Percentiles rank a stretch among this genome's conserved stretches.
Evolutionary conservation across 2,888 invertebrate species (phyloP).

Genomic region (Agriopis aurantiaria): DNA sequence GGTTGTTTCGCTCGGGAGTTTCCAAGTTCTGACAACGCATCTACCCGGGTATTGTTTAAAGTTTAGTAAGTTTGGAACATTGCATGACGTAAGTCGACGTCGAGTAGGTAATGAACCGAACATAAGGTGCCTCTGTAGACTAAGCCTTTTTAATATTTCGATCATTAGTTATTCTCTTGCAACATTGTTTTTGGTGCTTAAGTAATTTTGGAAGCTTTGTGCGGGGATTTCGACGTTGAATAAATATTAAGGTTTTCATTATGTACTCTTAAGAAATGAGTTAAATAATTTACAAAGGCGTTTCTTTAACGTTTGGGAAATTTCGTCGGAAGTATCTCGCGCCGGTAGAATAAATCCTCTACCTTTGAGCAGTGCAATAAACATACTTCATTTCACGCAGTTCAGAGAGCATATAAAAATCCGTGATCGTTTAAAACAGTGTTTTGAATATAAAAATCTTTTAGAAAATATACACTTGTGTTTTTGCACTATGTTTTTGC

Average conservation of each 20-base stretch:
- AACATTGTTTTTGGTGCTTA: conserved; percentile 43
- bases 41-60: conserved; percentile 81
- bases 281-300: conserved; percentile 45
- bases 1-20: conserved; percentile 74
- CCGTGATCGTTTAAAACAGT: no score
- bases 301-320: conserved; percentile 42
- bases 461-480: background rate
- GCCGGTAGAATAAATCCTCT: conserved; percentile 24
- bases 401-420: conserved; percentile 1
- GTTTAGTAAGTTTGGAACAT: conserved; percentile 82
- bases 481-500: no score
- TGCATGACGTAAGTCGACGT: conserved; percentile 76
- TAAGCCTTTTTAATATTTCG: conserved; percentile 54
- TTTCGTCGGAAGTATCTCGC: conserved; percentile 27
- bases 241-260: conserved; percentile 48
- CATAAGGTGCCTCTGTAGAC: conserved; percentile 53
- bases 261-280: conserved; percentile 43
- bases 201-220: conserved; percentile 47
- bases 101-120: conserved; percentile 70
- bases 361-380: conserved; percentile 22
- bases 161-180: conserved; percentile 51
- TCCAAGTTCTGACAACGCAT: conserved; percentile 82
- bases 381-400: conserved; percentile 1
- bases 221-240: conserved; percentile 39
- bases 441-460: background rate